A percentile compares a stretch with the other conserved stretches of the same genome.
Evolutionary conservation across 2,797 vertebrate genomes (phyloP).

Genomic region (Lithobates pipiens): DNA sequence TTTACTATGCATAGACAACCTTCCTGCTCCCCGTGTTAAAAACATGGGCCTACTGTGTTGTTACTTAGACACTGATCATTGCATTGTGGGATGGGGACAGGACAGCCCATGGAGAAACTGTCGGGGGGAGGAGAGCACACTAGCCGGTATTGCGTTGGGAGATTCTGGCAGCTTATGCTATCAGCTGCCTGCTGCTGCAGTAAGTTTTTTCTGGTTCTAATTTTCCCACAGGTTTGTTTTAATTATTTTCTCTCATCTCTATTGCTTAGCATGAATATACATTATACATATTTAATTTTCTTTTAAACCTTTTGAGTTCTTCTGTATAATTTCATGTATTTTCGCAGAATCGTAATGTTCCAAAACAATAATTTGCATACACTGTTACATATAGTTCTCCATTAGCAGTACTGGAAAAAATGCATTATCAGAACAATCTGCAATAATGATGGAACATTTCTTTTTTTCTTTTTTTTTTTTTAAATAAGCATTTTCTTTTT

Average conservation of each 20-base stretch:
- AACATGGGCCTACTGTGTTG: too few relatives aligned
- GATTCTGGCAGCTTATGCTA: conserved; percentile 9
- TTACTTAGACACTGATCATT: too few relatives aligned
- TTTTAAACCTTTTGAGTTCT: conserved; percentile 14
- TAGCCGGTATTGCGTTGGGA: too few relatives aligned
- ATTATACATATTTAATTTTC: conserved; percentile 35
- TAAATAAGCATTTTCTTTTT: not conserved
- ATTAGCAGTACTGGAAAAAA: not conserved
- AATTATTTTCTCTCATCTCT: not conserved
- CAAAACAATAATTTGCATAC: conserved; percentile 44
- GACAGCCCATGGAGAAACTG: too few relatives aligned
- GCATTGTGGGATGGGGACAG: too few relatives aligned
- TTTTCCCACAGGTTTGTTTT: not conserved
- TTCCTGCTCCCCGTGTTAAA: too few relatives aligned
- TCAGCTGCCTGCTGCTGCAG: not conserved
- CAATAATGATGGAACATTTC: conserved; percentile 3
- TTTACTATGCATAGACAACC: too few relatives aligned
- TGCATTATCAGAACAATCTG: conserved; percentile 15
- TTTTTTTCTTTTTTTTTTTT: not conserved
- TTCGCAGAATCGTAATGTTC: conserved; percentile 20
- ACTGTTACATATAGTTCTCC: conserved; percentile 5
- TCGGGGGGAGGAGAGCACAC: not conserved
- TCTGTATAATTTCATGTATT: conserved; percentile 23
- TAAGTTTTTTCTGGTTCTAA: not conserved
- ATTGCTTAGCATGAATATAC: conserved; percentile 40